Conservation (phyloP, 2,797 vertebrate species). For the Sciaenops ocellatus region DNA sequence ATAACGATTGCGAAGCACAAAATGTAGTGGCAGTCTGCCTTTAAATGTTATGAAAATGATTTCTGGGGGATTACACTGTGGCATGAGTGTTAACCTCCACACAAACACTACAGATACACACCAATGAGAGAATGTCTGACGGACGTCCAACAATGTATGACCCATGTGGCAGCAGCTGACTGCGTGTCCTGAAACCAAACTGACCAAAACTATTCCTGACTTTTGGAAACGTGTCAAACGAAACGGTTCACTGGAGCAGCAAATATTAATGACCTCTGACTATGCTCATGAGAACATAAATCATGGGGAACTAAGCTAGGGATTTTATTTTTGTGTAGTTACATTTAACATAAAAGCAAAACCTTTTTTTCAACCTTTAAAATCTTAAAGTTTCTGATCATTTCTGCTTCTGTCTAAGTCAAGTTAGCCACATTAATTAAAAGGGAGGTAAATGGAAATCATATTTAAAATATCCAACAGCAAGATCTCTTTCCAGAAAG, state of each 20-base stretch:
- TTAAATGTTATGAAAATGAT: slow-evolving; percentile 44
- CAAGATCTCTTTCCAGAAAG: background rate
- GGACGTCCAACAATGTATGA: slow-evolving; percentile 37
- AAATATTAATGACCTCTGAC: background rate
- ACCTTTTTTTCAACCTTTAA: too few species aligned
- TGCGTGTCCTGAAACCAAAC: slow-evolving; percentile 15
- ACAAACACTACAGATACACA: slow-evolving; percentile 15
- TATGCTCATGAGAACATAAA: background rate
- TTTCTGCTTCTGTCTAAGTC: background rate
- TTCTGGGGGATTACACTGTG: slow-evolving; percentile 40
- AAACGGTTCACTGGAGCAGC: slow-evolving; percentile 13
- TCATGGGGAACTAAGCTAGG: background rate
- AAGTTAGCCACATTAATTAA: background rate
- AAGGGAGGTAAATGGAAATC: background rate
- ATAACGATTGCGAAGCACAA: slow-evolving; percentile 23
- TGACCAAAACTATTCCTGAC: slow-evolving; percentile 64
- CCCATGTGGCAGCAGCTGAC: slow-evolving; percentile 60
- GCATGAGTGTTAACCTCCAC: slow-evolving; percentile 27
- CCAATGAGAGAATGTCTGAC: slow-evolving; percentile 26
- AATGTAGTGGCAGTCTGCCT: slow-evolving; percentile 37
- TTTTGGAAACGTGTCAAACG: slow-evolving; percentile 59
- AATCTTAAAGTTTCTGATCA: background rate
- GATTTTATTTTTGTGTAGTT: background rate
- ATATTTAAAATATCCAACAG: background rate
- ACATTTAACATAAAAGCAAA: background rate